Percentiles rank a stretch among this genome's conserved stretches.
Evolutionary conservation across 2,888 invertebrate genomes (phyloP).

Genomic region (Ophion ellenae): DNA sequence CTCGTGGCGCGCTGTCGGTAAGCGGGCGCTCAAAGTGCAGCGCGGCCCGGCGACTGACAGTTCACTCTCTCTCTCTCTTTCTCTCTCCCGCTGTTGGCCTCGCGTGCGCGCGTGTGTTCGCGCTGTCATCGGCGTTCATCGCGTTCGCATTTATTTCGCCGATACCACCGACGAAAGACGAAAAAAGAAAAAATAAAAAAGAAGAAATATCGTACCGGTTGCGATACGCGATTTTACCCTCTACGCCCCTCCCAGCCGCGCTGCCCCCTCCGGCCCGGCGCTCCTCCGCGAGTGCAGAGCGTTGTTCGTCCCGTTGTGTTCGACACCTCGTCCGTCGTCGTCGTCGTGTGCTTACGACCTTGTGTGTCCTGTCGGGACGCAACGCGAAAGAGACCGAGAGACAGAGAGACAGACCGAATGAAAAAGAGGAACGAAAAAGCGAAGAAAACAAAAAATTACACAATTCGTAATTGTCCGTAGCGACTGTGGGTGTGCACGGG

Average conservation of each 20-base stretch:
- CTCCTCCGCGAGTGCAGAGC: not conserved
- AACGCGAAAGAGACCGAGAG: not conserved
- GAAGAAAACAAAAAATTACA: not conserved
- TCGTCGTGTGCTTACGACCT: not conserved
- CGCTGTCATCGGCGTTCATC: conserved; percentile 80
- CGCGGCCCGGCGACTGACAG: conserved; percentile 64
- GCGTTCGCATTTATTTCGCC: conserved; percentile 71
- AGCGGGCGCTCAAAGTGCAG: conserved; percentile 16
- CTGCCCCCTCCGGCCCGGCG: not conserved
- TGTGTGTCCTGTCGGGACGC: not conserved
- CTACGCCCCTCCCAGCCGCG: not conserved
- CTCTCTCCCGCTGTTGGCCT: not conserved
- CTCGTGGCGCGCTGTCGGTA: conserved; percentile 70
- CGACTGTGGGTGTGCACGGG: conserved; percentile 80
- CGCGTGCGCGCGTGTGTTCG: conserved; percentile 58
- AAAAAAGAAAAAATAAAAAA: not conserved
- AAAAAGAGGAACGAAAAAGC: not conserved
- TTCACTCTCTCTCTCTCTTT: conserved; percentile 28
- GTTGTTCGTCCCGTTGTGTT: not conserved
- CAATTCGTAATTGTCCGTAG: conserved; percentile 47
- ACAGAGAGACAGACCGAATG: not conserved
- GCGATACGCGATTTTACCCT: not conserved
- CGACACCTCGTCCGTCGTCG: not conserved
- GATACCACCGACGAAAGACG: conserved; percentile 61
- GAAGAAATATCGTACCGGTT: conserved; percentile 24